These are phyloP conservation scores for Frieseomelitta varia DNA, from an alignment of 1,140 invertebrate genomes.

Conservation along the genomic window DNA sequence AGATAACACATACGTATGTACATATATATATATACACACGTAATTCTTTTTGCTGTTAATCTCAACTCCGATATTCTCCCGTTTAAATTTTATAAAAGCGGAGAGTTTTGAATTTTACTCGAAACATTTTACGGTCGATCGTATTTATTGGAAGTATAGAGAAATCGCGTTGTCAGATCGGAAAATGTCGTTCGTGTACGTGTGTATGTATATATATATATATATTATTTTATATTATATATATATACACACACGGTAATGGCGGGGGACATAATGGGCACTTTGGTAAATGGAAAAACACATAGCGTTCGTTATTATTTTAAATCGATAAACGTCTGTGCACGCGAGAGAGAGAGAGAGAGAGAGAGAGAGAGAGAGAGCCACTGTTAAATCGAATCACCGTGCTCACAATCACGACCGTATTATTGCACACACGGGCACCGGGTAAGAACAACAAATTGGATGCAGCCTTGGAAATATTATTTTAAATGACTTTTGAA, in stretches of 20 bases:
- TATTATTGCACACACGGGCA: constrained; percentile 26
- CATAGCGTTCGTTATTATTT: constrained; percentile 33
- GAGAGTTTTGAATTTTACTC: not conserved
- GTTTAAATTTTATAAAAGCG: too few relatives aligned
- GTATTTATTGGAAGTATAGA: not conserved
- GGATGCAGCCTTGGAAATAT: constrained; percentile 27
- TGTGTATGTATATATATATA: not conserved
- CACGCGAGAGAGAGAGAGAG: constrained; percentile 14
- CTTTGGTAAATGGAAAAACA: constrained; percentile 42
- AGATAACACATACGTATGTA: too few relatives aligned
- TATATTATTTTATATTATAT: too few relatives aligned
- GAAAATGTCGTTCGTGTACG: not conserved
- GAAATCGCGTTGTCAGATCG: not conserved
- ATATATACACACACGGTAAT: not conserved
- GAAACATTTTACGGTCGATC: too few relatives aligned
- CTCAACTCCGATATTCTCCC: not conserved
- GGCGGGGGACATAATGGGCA: not conserved
- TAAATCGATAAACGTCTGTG: constrained; percentile 36
- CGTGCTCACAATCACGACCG: constrained; percentile 29
- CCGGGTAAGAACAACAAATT: constrained; percentile 28
- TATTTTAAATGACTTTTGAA: constrained; percentile 19
- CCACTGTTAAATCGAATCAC: constrained; percentile 37
- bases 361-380: too few relatives aligned
- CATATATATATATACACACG: too few relatives aligned
- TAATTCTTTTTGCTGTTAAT: not conserved